Evolutionary conservation across 2,113 vertebrate species (phyloP).

Genomic region (Anser brachyrhynchus): DNA sequence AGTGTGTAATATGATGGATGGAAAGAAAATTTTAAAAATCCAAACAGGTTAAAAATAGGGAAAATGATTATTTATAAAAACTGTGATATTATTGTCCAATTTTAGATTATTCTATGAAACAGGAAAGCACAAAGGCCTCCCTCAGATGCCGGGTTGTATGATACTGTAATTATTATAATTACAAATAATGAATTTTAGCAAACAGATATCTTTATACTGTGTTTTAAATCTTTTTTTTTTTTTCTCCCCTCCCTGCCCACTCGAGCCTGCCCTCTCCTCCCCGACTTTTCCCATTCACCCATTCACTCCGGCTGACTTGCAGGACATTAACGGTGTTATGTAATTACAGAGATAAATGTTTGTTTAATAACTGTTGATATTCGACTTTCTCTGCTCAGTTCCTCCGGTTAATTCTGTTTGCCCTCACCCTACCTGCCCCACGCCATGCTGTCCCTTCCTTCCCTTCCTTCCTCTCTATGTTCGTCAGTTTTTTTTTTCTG

Average conservation of each 20-base stretch:
- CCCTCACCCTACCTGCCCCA: slow-evolving; percentile 46
- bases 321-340: slow-evolving; percentile 84
- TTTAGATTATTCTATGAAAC: slow-evolving; percentile 73
- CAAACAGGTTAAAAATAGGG: slow-evolving; percentile 37
- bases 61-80: slow-evolving; percentile 49
- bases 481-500: slow-evolving; percentile 73
- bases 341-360: slow-evolving; percentile 85
- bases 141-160: slow-evolving; percentile 87
- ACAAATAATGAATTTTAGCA: slow-evolving; percentile 91
- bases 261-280: background rate
- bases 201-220: slow-evolving; percentile 92
- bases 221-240: slow-evolving; percentile 79
- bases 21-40: background rate
- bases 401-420: slow-evolving; percentile 37
- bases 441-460: slow-evolving; percentile 26
- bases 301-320: slow-evolving; percentile 68
- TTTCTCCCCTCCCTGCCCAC: background rate
- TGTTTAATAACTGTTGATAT: slow-evolving; percentile 86
- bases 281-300: background rate
- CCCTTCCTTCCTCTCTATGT: slow-evolving; percentile 22
- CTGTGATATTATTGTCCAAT: slow-evolving; percentile 77
- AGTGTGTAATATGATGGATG: background rate
- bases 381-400: slow-evolving; percentile 64
- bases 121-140: slow-evolving; percentile 91
- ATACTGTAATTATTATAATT: slow-evolving; percentile 92